Conservation (phyloP, 2,113 vertebrate genomes). For the Nannospalax galili region DNA sequence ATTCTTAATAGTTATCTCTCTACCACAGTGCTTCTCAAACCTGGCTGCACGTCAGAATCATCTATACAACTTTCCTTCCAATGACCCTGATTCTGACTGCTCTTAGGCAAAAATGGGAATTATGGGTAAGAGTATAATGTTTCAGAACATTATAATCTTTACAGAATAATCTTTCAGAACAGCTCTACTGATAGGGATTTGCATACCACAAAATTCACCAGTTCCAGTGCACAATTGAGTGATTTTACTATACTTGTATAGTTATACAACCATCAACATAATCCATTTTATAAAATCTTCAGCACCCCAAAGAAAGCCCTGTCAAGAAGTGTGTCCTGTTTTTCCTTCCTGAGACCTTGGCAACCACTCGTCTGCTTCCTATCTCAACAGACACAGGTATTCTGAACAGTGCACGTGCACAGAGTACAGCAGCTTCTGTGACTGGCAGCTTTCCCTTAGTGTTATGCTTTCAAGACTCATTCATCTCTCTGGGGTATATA, state of each 20-base stretch:
- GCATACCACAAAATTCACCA: not conserved
- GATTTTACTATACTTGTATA: not conserved
- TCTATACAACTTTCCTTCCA: not conserved
- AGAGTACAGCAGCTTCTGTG: not conserved
- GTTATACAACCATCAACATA: not conserved
- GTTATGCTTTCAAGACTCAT: not conserved
- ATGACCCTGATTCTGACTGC: not conserved
- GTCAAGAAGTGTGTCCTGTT: not conserved
- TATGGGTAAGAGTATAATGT: not conserved
- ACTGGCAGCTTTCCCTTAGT: not conserved
- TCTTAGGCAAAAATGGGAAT: not conserved
- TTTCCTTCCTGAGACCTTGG: not conserved
- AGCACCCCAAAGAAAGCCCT: not conserved
- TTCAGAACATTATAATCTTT: no score
- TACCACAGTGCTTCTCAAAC: not conserved
- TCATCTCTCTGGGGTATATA: not conserved
- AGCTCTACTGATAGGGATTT: constrained; percentile 12
- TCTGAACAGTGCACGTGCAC: not conserved
- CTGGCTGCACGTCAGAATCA: not conserved
- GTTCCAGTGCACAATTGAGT: not conserved
- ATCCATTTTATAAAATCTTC: constrained; percentile 32
- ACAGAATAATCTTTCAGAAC: not conserved
- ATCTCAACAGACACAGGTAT: not conserved
- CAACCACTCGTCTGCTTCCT: not conserved
- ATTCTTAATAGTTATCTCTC: not conserved